These are phyloP conservation scores for Anniella stebbinsi DNA, from an alignment of 2,797 vertebrate species.

Conservation along the genomic window DNA sequence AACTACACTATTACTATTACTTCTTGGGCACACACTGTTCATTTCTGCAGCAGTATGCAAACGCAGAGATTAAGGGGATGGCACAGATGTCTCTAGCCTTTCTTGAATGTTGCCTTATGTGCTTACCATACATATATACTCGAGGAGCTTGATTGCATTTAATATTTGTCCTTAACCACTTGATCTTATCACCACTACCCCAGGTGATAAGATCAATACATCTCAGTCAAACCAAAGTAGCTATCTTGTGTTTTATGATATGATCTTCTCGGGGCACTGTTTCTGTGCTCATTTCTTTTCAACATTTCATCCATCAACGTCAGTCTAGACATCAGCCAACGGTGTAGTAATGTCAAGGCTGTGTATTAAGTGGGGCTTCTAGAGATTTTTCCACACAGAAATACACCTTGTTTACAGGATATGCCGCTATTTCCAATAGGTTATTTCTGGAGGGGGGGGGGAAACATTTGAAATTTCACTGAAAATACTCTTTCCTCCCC, in stretches of 20 bases:
- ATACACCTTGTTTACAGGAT: slow-evolving; percentile 26
- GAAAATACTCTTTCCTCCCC: slow-evolving; percentile 1
- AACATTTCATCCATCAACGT: slow-evolving; percentile 53
- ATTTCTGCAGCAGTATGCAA: background rate
- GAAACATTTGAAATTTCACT: slow-evolving; percentile 57
- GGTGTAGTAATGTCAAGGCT: slow-evolving; percentile 21
- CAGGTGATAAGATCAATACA: slow-evolving; percentile 47
- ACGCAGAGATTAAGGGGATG: background rate
- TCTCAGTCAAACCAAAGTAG: slow-evolving; percentile 37
- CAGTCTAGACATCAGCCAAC: slow-evolving; percentile 39
- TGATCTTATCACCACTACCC: slow-evolving; percentile 35
- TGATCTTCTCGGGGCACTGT: slow-evolving; percentile 58
- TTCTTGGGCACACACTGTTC: background rate
- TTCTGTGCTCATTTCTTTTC: slow-evolving; percentile 37
- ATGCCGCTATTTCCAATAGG: slow-evolving; percentile 39
- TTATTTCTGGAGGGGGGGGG: slow-evolving; percentile 65
- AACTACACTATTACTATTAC: background rate
- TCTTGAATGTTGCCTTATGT: background rate
- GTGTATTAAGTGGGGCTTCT: rapidly evolving
- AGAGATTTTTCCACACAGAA: background rate
- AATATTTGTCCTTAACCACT: slow-evolving; percentile 13
- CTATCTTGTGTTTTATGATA: slow-evolving; percentile 66
- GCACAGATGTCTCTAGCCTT: background rate
- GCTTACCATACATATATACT: slow-evolving; percentile 11
- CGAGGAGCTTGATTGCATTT: rapidly evolving